Evolutionary conservation across 2,797 vertebrate genomes (phyloP), one percentile per base, ranked within the genome.

Genomic region (Cynopterus sphinx): DNA sequence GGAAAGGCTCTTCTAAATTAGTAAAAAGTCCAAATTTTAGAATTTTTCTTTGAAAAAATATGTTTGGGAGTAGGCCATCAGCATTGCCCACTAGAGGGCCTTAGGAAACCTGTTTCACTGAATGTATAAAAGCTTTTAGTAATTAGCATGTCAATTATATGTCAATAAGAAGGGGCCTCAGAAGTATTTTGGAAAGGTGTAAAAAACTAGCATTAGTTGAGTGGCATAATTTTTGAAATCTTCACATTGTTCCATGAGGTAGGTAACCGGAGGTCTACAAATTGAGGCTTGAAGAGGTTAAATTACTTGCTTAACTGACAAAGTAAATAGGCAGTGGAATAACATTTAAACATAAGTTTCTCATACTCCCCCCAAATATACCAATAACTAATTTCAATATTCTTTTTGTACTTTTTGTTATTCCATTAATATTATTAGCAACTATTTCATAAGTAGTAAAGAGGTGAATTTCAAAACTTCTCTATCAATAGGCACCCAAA

Each of bases 341-440:
- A 83, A 13, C 33, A 94, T 94, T 49, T 39, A 87, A 86, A 63
- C 84, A 71, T n/a, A 46, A 31, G 22, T 91, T 88, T 90, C 17
- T 83, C 39, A 71, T 7, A 31, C 24, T 89, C 11, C 3, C 26
- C 49, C 33, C 49, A 90, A 31, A 74, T 90, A 74, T 87, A 33
- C 31, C 41, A n/a, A 36, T 74, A 59, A 68, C 39, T 65, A 71
- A 41, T 91, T 93, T 93, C 24, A 86, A 0, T 94, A 83, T 83
- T 93, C n/a, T 86, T 61, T 88, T 21, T 95, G 39, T 88, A 89
- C 13, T 86, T 49, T 59, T 77, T 94, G 77, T 82, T 94, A 53
- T 49, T 65, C 57, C 51, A 83, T 96, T 86, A 89, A 86, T 93
- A 94, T 89, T 89, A 92, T 87, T 96, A 96, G 87, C 57, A 94